Evolutionary conservation across 2,888 invertebrate genomes (phyloP).

Genomic region (Leptinotarsa rubiginosa): DNA sequence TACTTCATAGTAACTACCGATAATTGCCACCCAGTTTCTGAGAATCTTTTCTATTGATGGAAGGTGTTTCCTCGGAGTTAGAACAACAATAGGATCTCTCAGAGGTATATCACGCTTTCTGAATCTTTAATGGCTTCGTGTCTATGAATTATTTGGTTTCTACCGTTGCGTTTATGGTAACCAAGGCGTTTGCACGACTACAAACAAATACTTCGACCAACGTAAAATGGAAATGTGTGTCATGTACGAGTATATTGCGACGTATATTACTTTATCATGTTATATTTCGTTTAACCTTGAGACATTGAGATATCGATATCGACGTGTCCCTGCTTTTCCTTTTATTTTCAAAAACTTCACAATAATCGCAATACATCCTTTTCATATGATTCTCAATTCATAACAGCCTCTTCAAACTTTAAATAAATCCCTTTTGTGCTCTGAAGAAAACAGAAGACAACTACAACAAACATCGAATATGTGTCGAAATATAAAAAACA

Average conservation of each 20-base stretch:
- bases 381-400: too few relatives aligned
- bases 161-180: slow-evolving; percentile 39
- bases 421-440: too few relatives aligned
- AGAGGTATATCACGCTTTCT: slow-evolving; percentile 42
- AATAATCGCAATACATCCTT: too few relatives aligned
- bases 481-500: too few relatives aligned
- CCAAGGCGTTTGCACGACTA: slow-evolving; percentile 38
- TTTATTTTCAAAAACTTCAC: too few relatives aligned
- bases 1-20: not conserved
- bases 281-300: too few relatives aligned
- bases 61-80: slow-evolving; percentile 12
- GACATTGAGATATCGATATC: too few relatives aligned
- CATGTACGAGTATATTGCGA: slow-evolving; percentile 1
- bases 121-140: slow-evolving; percentile 47
- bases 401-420: too few relatives aligned
- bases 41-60: slow-evolving; percentile 24
- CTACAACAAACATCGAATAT: too few relatives aligned
- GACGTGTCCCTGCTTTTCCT: too few relatives aligned
- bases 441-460: too few relatives aligned
- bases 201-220: slow-evolving; percentile 40
- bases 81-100: slow-evolving; percentile 29
- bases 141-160: slow-evolving; percentile 44
- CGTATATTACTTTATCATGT: too few relatives aligned
- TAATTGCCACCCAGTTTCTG: not conserved
- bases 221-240: slow-evolving; percentile 39